These are phyloP conservation scores for Psilopogon haemacephalus DNA, from an alignment of 2,113 vertebrate genomes.

Conservation along the genomic window DNA sequence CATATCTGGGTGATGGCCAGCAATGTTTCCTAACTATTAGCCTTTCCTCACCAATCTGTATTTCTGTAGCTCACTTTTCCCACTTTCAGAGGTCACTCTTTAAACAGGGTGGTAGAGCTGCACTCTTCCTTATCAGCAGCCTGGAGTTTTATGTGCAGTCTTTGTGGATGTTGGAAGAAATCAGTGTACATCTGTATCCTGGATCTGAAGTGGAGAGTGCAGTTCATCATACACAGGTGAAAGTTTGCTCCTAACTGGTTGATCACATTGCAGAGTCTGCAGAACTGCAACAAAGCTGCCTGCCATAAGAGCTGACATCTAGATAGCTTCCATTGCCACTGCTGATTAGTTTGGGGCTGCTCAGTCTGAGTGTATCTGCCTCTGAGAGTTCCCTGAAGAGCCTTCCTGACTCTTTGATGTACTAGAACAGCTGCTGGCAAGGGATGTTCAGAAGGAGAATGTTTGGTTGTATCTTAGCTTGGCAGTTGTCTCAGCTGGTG, in stretches of 20 bases:
- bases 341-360: neutral
- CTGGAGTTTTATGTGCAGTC: neutral
- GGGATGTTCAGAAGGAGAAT: neutral
- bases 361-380: neutral
- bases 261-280: neutral
- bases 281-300: neutral
- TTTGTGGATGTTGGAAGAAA: neutral
- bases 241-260: neutral
- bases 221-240: neutral
- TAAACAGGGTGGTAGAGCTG: neutral
- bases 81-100: neutral
- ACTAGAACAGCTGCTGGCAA: neutral
- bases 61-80: neutral
- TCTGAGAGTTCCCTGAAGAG: neutral
- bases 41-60: neutral
- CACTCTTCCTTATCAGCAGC: neutral
- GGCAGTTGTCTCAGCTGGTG: neutral
- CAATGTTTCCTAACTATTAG: neutral
- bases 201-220: neutral
- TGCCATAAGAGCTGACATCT: neutral
- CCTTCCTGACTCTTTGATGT: neutral
- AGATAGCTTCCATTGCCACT: neutral
- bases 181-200: neutral
- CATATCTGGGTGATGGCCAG: neutral
- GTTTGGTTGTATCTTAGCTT: neutral